Conservation (phyloP, 2,888 invertebrate species). For the Lobophora halterata region DNA sequence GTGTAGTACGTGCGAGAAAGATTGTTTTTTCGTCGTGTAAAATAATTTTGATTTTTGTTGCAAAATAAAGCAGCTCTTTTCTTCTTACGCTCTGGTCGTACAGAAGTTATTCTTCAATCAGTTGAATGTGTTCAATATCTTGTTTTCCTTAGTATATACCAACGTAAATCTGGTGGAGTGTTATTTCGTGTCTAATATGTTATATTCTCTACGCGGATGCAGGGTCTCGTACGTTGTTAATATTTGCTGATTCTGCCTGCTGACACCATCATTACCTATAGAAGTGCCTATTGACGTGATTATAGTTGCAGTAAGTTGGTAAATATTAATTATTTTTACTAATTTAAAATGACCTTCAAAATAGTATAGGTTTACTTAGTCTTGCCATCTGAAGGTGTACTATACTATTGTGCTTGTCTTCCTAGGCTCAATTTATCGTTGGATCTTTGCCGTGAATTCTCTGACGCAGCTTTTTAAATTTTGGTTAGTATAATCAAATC, state of each 20-base stretch:
- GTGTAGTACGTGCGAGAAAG: no score
- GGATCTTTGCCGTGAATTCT: slow-evolving; percentile 11
- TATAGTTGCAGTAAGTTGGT: slow-evolving; percentile 32
- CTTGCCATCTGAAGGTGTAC: no score
- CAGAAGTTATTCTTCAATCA: no score
- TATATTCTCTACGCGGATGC: slow-evolving; percentile 33
- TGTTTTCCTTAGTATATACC: slow-evolving; percentile 31
- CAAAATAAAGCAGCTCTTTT: no score
- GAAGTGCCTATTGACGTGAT: slow-evolving; percentile 12
- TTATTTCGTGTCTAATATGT: slow-evolving; percentile 48
- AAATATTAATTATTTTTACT: slow-evolving; percentile 7
- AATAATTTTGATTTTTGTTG: no score
- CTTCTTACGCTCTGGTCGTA: no score
- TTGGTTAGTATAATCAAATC: slow-evolving; percentile 10
- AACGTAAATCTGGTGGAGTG: no score
- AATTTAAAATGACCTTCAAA: slow-evolving; percentile 40
- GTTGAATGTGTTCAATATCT: slow-evolving; percentile 16
- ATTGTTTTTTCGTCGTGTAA: no score
- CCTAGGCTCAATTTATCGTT: slow-evolving; percentile 23
- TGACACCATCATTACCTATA: not conserved
- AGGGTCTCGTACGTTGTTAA: slow-evolving; percentile 41
- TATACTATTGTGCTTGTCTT: no score
- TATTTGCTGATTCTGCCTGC: slow-evolving; percentile 36
- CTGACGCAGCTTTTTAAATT: slow-evolving; percentile 1
- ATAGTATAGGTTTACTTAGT: slow-evolving; percentile 30